phyloP scores from a whole-genome alignment of 2,797 vertebrate species.

The Coilia nasus region DNA sequence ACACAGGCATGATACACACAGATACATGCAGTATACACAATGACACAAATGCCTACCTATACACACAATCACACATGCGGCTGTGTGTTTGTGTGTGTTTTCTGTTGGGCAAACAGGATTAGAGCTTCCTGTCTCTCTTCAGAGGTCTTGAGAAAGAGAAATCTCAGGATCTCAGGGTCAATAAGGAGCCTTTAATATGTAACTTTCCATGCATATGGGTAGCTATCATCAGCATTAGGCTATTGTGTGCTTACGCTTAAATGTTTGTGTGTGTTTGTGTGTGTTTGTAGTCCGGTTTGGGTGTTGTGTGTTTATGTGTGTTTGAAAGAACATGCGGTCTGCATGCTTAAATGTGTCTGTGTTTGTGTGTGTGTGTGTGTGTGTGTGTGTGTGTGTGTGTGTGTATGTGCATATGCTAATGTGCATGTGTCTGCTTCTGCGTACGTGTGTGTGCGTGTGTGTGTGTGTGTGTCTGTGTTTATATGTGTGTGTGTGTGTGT shows the following conservation, averaged over 20 bases:
- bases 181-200: background rate
- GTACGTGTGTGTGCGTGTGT: no score
- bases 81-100: no score
- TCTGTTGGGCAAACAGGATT: no score
- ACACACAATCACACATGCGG: no score
- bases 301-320: background rate
- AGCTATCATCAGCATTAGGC: background rate
- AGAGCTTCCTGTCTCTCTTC: background rate
- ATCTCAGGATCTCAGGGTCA: background rate
- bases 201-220: background rate
- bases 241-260: background rate
- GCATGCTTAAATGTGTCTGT: background rate
- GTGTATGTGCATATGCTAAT: no score
- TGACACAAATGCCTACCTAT: no score
- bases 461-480: background rate
- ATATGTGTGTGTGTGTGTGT: no score
- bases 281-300: background rate
- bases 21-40: background rate
- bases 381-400: no score
- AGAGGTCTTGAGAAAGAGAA: background rate
- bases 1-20: constrained; percentile 48
- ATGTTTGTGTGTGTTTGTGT: background rate
- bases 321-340: background rate
- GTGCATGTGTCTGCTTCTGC: no score
- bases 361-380: no score